Evolutionary conservation across 23 tunicate genomes (phyloP).

Genomic region (Oikopleura vanhoeffeni): DNA sequence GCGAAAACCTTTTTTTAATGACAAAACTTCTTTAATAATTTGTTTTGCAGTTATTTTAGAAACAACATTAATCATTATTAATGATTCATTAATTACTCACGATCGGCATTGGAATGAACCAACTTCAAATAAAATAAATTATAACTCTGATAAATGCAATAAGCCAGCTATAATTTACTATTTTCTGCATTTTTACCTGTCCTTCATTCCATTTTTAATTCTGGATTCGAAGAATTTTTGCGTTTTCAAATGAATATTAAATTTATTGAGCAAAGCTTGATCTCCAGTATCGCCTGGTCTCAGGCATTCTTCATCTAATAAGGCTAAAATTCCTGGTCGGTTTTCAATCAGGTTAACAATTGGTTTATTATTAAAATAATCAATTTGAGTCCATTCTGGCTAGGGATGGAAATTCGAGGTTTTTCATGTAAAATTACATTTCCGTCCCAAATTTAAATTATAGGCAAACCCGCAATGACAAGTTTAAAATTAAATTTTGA

Average conservation of each 20-base stretch:
- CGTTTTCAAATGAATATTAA: background rate
- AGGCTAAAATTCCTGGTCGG: conserved; percentile 73
- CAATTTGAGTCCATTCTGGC: conserved; percentile 98
- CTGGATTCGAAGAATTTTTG: background rate
- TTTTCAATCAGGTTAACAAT: conserved; percentile 86
- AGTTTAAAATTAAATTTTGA: too few relatives aligned
- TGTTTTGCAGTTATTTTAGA: too few relatives aligned
- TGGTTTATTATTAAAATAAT: conserved; percentile 89
- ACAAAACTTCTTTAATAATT: too few relatives aligned
- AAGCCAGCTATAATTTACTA: too few relatives aligned
- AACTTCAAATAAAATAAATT: too few relatives aligned
- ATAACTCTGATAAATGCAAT: too few relatives aligned
- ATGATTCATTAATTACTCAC: too few relatives aligned
- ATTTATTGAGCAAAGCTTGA: background rate
- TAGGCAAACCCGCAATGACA: background rate
- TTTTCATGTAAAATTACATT: too few relatives aligned
- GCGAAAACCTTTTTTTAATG: too few relatives aligned
- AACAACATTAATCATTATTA: too few relatives aligned
- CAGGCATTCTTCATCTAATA: conserved; percentile 91
- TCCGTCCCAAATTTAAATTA: background rate
- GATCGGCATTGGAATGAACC: too few relatives aligned
- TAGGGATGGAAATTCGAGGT: conserved; percentile 8
- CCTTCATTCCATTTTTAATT: background rate
- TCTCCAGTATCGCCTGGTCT: conserved; percentile 27
- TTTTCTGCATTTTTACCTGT: too few relatives aligned